Conservation (phyloP, 2,888 invertebrate genomes). For the Thymelicus lineola region DNA sequence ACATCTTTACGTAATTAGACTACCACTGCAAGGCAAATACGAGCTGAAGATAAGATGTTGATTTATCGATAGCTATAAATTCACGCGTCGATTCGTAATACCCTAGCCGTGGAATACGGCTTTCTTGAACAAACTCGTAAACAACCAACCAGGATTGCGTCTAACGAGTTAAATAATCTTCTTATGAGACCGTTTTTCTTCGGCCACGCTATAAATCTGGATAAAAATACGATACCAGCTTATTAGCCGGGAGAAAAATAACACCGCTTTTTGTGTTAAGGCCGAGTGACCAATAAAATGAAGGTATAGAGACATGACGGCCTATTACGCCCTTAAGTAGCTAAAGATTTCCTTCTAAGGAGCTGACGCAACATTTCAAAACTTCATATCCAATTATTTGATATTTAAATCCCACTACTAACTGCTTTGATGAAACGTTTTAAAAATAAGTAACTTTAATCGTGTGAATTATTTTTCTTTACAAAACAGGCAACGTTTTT, state of each 20-base stretch:
- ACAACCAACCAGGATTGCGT: slow-evolving; percentile 2
- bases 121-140: slow-evolving; percentile 14
- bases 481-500: too few species aligned
- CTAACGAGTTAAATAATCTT: slow-evolving; percentile 25
- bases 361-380: neutral
- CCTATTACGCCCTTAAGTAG: neutral
- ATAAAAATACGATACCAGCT: slow-evolving; percentile 12
- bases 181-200: slow-evolving; percentile 21
- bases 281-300: slow-evolving; percentile 13
- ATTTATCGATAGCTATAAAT: slow-evolving; percentile 18
- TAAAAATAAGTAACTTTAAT: too few species aligned
- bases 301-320: neutral
- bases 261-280: slow-evolving; percentile 10
- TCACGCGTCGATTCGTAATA: neutral
- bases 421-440: too few species aligned
- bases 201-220: slow-evolving; percentile 12
- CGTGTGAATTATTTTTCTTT: too few species aligned
- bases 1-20: slow-evolving; percentile 6
- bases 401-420: neutral
- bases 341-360: slow-evolving; percentile 9
- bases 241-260: slow-evolving; percentile 6
- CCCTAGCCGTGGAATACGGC: neutral
- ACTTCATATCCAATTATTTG: slow-evolving; percentile 1
- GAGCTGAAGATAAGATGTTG: neutral
- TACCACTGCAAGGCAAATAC: slow-evolving; percentile 8